These are phyloP conservation scores for Cantharis nigra DNA, from an alignment of 2,888 invertebrate genomes.

Conservation along the genomic window DNA sequence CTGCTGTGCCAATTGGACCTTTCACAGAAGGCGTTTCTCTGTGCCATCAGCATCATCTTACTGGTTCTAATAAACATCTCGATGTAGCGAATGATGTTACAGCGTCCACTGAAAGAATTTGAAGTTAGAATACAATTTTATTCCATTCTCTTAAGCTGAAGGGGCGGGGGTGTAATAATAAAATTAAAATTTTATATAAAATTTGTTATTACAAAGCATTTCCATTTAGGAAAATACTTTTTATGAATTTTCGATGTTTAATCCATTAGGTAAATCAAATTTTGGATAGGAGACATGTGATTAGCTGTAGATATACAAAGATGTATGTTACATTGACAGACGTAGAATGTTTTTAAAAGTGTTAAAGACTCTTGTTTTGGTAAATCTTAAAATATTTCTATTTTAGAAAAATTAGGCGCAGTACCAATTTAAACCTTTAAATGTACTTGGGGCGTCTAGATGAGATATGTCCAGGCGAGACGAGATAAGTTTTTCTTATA, in stretches of 20 bases:
- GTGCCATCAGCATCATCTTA: constrained; percentile 7
- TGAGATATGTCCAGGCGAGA: background rate
- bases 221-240: too few relatives aligned
- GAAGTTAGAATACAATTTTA: background rate
- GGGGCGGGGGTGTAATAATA: too few relatives aligned
- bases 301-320: too few relatives aligned
- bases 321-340: too few relatives aligned
- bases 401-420: background rate
- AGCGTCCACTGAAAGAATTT: background rate
- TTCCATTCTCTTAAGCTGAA: too few relatives aligned
- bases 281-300: too few relatives aligned
- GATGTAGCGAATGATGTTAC: background rate
- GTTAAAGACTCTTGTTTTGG: background rate
- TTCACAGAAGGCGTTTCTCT: constrained; percentile 4
- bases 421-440: background rate
- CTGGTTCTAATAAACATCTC: constrained; percentile 5
- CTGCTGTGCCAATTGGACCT: constrained; percentile 15
- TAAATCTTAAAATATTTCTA: background rate
- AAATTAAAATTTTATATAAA: too few relatives aligned
- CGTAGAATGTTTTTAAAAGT: background rate
- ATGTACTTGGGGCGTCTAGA: background rate
- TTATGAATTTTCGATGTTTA: too few relatives aligned
- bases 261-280: too few relatives aligned
- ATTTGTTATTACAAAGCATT: too few relatives aligned
- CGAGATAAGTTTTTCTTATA: background rate